A percentile compares a stretch with the other conserved stretches of the same genome.
Evolutionary conservation across 2,113 vertebrate genomes (phyloP).

Genomic region (Panthera leo): DNA sequence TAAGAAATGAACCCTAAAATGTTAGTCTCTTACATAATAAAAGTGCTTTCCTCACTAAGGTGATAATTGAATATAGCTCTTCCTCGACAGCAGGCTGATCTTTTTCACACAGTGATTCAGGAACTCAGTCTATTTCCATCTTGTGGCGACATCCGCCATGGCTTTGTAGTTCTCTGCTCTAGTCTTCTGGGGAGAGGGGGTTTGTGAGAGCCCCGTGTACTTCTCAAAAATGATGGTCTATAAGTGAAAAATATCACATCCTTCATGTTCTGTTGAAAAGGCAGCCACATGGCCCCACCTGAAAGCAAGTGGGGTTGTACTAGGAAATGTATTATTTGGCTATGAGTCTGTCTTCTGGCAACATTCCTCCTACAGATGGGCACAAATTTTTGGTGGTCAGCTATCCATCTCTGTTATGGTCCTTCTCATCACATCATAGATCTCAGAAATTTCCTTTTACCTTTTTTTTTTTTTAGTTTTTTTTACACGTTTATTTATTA

Average conservation of each 20-base stretch:
- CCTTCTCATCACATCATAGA: neutral
- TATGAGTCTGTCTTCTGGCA: neutral
- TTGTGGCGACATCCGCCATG: neutral
- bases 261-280: neutral
- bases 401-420: neutral
- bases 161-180: neutral
- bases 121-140: neutral
- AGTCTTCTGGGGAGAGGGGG: neutral
- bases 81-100: neutral
- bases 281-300: neutral
- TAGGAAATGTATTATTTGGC: neutral
- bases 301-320: neutral
- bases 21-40: neutral
- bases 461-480: neutral
- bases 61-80: neutral
- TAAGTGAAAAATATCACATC: neutral
- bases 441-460: neutral
- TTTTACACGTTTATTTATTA: too few species aligned
- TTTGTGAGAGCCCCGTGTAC: neutral
- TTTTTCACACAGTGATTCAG: neutral
- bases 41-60: neutral
- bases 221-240: neutral
- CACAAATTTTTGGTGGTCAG: neutral
- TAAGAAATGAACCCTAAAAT: neutral
- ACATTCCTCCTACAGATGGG: accelerated